Evolutionary conservation across 1,140 invertebrate genomes (phyloP), one percentile per base, ranked within the genome.

Genomic region (Drosophila subobscura): DNA sequence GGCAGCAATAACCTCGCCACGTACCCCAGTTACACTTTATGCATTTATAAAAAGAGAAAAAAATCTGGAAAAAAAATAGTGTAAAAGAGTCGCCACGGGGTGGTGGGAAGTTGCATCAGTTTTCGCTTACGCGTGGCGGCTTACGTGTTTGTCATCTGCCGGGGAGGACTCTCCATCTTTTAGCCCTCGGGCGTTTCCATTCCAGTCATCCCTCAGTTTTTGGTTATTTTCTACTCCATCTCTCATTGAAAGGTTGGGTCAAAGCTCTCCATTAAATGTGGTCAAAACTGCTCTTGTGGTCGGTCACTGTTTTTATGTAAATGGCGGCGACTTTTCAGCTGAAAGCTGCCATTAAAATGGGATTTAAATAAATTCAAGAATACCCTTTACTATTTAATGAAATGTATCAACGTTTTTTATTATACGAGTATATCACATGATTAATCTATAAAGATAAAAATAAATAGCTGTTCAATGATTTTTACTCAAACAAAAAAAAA

Each of bases 11-110:
- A 33, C 29, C 8, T 37, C 10, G 33, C 33, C 33, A 37, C 33
- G 33, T 37, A 37, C 20, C 14, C 56, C 66, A 33, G 51, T 44
- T 46, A 68, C 72, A 59, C 44, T 77, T 85, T 86, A 77, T 85
- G 81, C 81, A 86, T 86, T 85, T 85, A 72, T 65, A 49, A 65
- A 49, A 63, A 66, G 56, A 55, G 57, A 64, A 65, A 75, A 83
- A 78, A 84, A 74, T 79, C 61, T 77, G 51, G 70, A 76, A 79
- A 68, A 52, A 83, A 79, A 79, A 41, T 37, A 55, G 45, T 41
- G 27, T 14, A 40, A 53, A 68, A 54, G 33, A 37, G 33, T 37
- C 8, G 33, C 10, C 33, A 37, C 25, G 3, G 29, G 29, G 3
- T 10, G 7, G 29, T 8, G 29, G 59, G 80, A 86, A 85, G 65